Base-by-base conservation (phyloP, 1,140 invertebrate genomes). In the Eufriesea mexicana region DNA sequence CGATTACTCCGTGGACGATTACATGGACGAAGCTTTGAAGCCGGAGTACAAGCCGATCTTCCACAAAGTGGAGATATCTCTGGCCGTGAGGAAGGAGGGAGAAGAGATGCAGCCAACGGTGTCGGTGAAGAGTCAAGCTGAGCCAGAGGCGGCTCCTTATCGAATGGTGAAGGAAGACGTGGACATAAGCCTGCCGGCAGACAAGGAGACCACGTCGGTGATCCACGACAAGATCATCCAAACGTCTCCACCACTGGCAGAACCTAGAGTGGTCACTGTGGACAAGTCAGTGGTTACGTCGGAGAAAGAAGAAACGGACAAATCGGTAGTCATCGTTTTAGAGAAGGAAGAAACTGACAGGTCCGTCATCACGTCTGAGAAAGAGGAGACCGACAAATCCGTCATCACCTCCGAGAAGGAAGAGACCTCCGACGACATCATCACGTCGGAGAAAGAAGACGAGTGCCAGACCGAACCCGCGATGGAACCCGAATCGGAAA, bases 161-260 rank as follows among this genome's bases (percentile, higher is more conserved):
- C 89, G 88, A 28, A 86, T 93, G 28, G 87, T 91, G 8, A 91
- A 91, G 59, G 91, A 94, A 74, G 90, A 93, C n/a, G 88, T 94
- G 28, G 90, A 92, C 23, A 94, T 93, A 42, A 88, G 74, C 68
- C 59, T 94, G 10, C 93, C 93, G 16, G 79, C 87, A 6, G 89
- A 91, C 16, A 89, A 80, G 9, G 89, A 93, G 86, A 91, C 72
- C 57, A 73, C 86, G 49, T 62, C 89, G 25, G 72, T 83, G 5
- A 91, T 91, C 55, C 75, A 89, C 54, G 88, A 89, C 42, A 92
- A 94, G 79, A 88, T 87, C 55, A 80, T 91, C 23, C 91, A 93
- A 79, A 92, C 92, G 84, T 86, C 88, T 35, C 67, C 77, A 23
- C 67, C 42, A 1, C 0, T 18, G 18, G 6, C 5, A 5, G 20